Evolutionary conservation across 2,888 invertebrate species (phyloP).

Genomic region (Lysandra coridon): DNA sequence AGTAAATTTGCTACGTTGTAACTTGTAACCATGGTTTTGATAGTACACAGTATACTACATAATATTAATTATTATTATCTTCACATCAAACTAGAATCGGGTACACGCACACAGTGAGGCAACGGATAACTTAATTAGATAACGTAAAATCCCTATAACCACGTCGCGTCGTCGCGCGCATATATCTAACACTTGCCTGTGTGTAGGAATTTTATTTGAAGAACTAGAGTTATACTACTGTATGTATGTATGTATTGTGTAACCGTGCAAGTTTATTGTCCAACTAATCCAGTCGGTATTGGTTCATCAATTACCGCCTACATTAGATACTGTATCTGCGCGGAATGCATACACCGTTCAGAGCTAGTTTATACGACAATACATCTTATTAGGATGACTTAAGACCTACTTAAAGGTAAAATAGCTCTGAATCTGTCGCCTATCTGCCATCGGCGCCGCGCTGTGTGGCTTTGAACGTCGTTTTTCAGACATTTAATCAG

Average conservation of each 20-base stretch:
- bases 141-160: too few relatives aligned
- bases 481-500: slow-evolving; percentile 14
- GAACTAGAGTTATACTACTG: background rate
- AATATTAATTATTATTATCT: too few relatives aligned
- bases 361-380: background rate
- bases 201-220: background rate
- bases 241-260: background rate
- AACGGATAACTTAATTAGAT: too few relatives aligned
- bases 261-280: slow-evolving; percentile 34
- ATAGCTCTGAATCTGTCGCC: slow-evolving; percentile 22
- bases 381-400: background rate
- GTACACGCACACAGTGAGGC: too few relatives aligned
- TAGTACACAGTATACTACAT: background rate
- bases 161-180: too few relatives aligned
- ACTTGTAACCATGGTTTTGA: background rate
- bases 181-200: too few relatives aligned
- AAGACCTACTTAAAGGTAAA: background rate
- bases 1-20: background rate
- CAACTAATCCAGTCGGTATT: slow-evolving; percentile 33
- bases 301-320: slow-evolving; percentile 68
- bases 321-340: slow-evolving; percentile 61
- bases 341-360: slow-evolving; percentile 52
- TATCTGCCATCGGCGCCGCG: slow-evolving; percentile 53
- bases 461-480: slow-evolving; percentile 36
- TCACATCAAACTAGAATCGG: too few relatives aligned